Conservation (phyloP, 2,797 vertebrate species). For the Macrochelys suwanniensis region DNA sequence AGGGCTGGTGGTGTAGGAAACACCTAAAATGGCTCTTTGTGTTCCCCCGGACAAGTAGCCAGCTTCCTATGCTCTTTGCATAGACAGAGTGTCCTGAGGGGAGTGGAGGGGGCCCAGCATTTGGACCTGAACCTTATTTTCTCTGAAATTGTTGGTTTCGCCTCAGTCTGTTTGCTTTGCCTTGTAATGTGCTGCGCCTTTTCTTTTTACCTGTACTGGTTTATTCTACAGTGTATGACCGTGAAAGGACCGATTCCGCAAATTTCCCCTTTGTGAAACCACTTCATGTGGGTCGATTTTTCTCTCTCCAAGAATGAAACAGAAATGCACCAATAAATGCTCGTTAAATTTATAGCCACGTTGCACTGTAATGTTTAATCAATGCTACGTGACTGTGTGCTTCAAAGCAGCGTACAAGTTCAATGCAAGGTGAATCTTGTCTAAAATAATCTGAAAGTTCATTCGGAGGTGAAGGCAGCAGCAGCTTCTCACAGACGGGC, state of each 20-base stretch:
- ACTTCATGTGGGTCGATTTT: neutral
- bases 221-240: neutral
- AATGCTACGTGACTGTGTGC: conserved; percentile 81
- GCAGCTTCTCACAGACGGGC: conserved; percentile 83
- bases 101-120: neutral
- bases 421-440: conserved; percentile 87
- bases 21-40: neutral
- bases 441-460: conserved; percentile 91
- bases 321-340: conserved; percentile 58
- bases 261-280: rapidly evolving
- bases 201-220: neutral
- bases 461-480: conserved; percentile 90
- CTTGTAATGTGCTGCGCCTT: neutral
- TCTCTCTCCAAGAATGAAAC: neutral
- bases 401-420: conserved; percentile 83
- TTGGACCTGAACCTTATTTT: neutral
- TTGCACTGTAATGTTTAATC: conserved; percentile 76
- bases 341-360: conserved; percentile 75
- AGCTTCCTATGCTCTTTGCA: neutral
- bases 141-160: neutral
- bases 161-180: neutral
- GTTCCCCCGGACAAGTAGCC: neutral
- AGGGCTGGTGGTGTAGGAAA: neutral
- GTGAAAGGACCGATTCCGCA: neutral
- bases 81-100: neutral